These are phyloP conservation scores for Slavum lentiscoides DNA, from an alignment of 2,888 invertebrate genomes.

Conservation along the genomic window DNA sequence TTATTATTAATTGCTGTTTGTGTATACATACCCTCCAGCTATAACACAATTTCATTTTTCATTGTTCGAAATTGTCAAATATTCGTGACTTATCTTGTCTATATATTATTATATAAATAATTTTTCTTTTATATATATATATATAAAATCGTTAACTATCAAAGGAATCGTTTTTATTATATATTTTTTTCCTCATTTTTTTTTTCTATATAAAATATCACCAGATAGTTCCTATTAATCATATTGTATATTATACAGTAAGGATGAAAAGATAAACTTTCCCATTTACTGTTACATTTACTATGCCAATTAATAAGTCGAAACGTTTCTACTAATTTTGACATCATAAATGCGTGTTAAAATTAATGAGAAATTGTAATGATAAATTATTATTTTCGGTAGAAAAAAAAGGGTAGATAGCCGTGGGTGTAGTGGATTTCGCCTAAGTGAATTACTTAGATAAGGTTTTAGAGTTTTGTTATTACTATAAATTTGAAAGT, in stretches of 20 bases:
- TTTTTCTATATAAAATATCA: background rate
- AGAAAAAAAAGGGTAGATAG: background rate
- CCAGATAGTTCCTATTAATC: constrained; percentile 33
- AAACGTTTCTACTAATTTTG: background rate
- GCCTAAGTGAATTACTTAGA: too few species aligned
- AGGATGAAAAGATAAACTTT: constrained; percentile 18
- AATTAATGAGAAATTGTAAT: background rate
- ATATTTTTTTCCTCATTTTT: too few species aligned
- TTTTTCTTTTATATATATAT: background rate
- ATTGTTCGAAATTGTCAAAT: constrained; percentile 24
- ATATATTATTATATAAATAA: too few species aligned
- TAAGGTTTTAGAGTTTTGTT: too few species aligned
- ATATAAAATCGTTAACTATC: constrained; percentile 1
- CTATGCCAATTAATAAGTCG: background rate
- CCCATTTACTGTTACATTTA: background rate
- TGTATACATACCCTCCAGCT: too few species aligned
- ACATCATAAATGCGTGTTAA: background rate
- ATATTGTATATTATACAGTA: background rate
- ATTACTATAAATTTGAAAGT: too few species aligned
- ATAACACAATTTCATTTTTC: background rate
- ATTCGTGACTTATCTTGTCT: constrained; percentile 30
- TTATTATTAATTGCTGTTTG: constrained; percentile 16
- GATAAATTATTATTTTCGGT: background rate
- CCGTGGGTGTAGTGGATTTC: too few species aligned
- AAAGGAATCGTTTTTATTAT: constrained; percentile 9